These are phyloP conservation scores for Paradoxurus hermaphroditus DNA, from an alignment of 2,113 vertebrate species.

Conservation along the genomic window DNA sequence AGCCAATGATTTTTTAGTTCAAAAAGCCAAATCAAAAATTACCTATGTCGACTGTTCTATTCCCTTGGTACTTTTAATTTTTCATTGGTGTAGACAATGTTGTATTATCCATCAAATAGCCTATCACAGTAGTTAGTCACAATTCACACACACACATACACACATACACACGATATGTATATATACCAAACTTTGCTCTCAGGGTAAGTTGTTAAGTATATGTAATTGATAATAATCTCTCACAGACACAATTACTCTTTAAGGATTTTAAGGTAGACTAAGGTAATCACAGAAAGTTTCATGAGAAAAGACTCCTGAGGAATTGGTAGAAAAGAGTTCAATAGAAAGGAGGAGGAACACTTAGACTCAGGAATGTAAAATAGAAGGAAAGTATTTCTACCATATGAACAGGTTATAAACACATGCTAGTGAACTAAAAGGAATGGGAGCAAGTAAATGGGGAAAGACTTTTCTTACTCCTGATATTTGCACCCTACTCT, in stretches of 20 bases:
- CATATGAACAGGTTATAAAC: not conserved
- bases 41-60: conserved; percentile 23
- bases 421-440: not conserved
- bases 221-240: not conserved
- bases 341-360: not conserved
- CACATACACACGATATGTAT: not conserved
- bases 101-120: not conserved
- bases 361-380: not conserved
- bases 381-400: not conserved
- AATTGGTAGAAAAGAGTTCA: not conserved
- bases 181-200: not conserved
- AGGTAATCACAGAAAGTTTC: not conserved
- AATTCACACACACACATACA: not conserved
- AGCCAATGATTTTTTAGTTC: conserved; percentile 54
- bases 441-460: not conserved
- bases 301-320: not conserved
- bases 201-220: not conserved
- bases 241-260: not conserved
- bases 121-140: not conserved
- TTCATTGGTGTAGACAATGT: not conserved
- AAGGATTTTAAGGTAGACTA: not conserved
- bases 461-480: not conserved
- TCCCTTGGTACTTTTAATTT: conserved; percentile 45
- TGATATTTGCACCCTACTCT: not conserved
- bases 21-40: conserved; percentile 65